These are phyloP conservation scores for Megaceryle maxima DNA, from an alignment of 2,113 vertebrate genomes.

Conservation along the genomic window DNA sequence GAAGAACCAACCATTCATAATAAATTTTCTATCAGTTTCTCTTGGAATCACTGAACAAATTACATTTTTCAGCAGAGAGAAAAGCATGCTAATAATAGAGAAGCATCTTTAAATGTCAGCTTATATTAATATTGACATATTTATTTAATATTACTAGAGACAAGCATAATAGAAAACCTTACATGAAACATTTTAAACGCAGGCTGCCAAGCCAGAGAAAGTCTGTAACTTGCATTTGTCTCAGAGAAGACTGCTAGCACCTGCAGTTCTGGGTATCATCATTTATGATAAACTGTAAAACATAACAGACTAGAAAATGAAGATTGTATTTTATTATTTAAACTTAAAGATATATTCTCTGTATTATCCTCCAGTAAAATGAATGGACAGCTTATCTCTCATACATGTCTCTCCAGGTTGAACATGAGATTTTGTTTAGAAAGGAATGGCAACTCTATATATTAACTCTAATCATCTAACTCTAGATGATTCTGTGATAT, in stretches of 20 bases:
- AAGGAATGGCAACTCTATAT: background rate
- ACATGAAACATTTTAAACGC: background rate
- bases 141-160: background rate
- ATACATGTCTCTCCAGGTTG: background rate
- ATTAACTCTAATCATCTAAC: too few relatives aligned
- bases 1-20: background rate
- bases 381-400: background rate
- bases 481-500: too few relatives aligned
- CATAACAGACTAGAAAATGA: background rate
- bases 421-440: background rate
- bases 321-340: background rate
- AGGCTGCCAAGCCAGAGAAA: background rate
- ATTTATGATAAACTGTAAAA: background rate
- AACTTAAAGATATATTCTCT: background rate
- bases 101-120: background rate
- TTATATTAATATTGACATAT: background rate
- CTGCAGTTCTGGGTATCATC: background rate
- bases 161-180: background rate
- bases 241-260: background rate
- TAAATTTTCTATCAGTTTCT: background rate
- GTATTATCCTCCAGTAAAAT: background rate
- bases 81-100: background rate
- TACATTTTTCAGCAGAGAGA: background rate
- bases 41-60: background rate
- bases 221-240: background rate